These are phyloP conservation scores for Ardeotis arabs DNA, from an alignment of 2,113 vertebrate genomes.

Conservation along the genomic window DNA sequence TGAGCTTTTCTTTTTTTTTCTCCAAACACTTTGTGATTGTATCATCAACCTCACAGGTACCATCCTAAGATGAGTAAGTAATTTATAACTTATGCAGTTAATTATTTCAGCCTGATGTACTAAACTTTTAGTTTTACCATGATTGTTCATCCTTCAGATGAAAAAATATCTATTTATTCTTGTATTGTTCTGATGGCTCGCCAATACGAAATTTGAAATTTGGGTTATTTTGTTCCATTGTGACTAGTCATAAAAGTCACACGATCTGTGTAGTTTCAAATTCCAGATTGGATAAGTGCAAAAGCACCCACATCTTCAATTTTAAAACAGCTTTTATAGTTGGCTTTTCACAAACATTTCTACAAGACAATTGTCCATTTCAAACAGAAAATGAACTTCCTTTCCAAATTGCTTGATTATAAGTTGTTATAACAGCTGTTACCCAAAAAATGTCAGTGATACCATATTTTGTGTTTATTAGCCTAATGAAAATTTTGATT, in stretches of 20 bases:
- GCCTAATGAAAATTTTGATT: not conserved
- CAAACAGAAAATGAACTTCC: not conserved
- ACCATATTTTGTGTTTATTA: not conserved
- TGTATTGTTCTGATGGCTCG: not conserved
- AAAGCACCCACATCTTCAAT: slow-evolving; percentile 6
- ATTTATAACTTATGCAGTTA: not conserved
- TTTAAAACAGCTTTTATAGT: slow-evolving; percentile 11
- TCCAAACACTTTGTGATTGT: not conserved
- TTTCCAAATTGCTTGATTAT: not conserved
- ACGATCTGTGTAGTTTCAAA: not conserved
- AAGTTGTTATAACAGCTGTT: not conserved
- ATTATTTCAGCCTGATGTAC: not conserved
- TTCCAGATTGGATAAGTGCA: not conserved
- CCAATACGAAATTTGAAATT: not conserved
- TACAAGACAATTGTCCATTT: not conserved
- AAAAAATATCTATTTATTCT: not conserved
- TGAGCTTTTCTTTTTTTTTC: not conserved
- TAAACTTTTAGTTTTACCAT: not conserved
- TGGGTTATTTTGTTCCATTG: not conserved
- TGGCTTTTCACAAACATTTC: not conserved
- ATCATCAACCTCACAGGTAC: not conserved
- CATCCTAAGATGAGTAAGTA: not conserved
- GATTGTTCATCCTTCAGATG: not conserved
- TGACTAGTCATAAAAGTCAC: slow-evolving; percentile 31
- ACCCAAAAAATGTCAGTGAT: not conserved